A percentile compares a stretch with the other conserved stretches of the same genome.
Conservation (phyloP, 2,888 invertebrate species). For the Volucella bombylans region DNA sequence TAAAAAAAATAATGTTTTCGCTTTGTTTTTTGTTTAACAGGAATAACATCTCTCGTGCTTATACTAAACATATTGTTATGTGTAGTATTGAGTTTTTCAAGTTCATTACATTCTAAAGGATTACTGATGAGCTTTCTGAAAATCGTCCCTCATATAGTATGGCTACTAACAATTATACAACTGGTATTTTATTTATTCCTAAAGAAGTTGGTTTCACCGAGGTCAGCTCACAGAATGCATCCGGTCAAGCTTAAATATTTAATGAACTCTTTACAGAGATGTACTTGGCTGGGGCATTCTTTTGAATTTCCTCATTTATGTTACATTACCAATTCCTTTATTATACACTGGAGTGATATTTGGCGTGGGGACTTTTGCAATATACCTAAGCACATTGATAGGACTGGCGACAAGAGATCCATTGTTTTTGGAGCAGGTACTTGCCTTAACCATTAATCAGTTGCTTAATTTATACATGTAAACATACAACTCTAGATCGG, state of each 20-base stretch:
- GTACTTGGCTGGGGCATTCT: constrained; percentile 89
- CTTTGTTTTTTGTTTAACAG: constrained; percentile 53
- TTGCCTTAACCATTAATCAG: constrained; percentile 43
- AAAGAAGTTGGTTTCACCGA: constrained; percentile 83
- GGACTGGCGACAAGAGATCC: constrained; percentile 84
- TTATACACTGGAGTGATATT: constrained; percentile 85
- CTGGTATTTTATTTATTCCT: constrained; percentile 86
- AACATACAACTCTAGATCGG: constrained; percentile 84
- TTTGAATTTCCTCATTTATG: constrained; percentile 88
- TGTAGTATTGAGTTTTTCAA: constrained; percentile 61
- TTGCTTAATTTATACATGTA: background rate
- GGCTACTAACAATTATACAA: constrained; percentile 85
- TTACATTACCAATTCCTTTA: constrained; percentile 88
- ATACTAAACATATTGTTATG: constrained; percentile 70
- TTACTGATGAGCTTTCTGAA: constrained; percentile 75
- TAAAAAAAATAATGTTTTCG: background rate
- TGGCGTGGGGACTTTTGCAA: constrained; percentile 85
- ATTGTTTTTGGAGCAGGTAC: constrained; percentile 83
- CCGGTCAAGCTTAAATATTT: constrained; percentile 29
- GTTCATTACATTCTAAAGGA: constrained; percentile 54
- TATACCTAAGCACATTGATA: constrained; percentile 85
- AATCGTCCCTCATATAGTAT: constrained; percentile 85
- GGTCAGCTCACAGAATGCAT: constrained; percentile 76
- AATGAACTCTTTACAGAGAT: constrained; percentile 83
- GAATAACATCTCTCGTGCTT: constrained; percentile 72